Base-by-base conservation (phyloP, 1,140 invertebrate genomes). In the Goniozus legneri region DNA sequence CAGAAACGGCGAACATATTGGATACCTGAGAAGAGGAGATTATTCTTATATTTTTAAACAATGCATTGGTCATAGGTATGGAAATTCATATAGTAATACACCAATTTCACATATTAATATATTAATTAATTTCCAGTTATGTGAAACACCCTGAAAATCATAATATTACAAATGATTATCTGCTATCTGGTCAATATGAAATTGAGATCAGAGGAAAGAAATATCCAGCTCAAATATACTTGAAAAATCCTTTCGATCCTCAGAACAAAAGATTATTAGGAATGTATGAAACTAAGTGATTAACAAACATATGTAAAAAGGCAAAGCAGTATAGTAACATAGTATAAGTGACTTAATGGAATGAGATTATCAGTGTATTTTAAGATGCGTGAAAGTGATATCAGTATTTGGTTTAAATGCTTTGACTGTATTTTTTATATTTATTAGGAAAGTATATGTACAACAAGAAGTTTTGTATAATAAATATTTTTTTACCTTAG, bases 221-320 rank as follows among this genome's bases (percentile, higher is more conserved):
- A 51, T 82, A 88, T 67, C 79, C 80, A 20, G 89, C 89, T 0
- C 78, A 78, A 8, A 67, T 87, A 18, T 84, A 90, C 67, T 53
- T 85, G 14, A 82, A 79, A 57, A 86, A 85, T 54, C 89, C 89
- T 4, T 93, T 93, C 61, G 90, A 94, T 76, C 86, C 88, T 1
- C 79, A 80, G 48, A 82, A 81, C 58, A 76, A 81, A 56, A 69
- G 84, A 56, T 56, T 85, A 18, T 64, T 69, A 56, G 77, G 77
- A 18, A 47, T 51, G 48, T 67, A 65, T 30, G 44, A 47, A 27
- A 27, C 50, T 35, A 6, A 50, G 7, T 14, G 34, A 14, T 35
- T 16, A 35, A 6, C 34, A 35, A 13, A 13, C 16, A 8, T 35
- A 35, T n/a, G n/a, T n/a, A n/a, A n/a, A n/a, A n/a, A n/a, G n/a